These are phyloP conservation scores for Scaeva pyrastri DNA, from an alignment of 2,888 invertebrate species.

Conservation along the genomic window DNA sequence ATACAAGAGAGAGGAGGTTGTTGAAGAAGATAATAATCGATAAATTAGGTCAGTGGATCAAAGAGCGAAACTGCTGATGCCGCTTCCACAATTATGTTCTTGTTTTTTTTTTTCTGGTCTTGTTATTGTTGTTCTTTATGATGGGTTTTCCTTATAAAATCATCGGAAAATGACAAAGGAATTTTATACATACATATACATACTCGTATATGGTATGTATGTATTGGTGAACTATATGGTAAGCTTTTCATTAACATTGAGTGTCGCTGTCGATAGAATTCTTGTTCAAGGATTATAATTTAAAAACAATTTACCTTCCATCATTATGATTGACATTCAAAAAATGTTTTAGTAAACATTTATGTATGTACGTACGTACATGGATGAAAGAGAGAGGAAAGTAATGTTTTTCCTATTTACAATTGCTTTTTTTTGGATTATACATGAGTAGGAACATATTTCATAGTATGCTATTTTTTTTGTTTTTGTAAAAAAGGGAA, in stretches of 20 bases:
- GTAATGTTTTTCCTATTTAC: no score
- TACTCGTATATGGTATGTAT: no score
- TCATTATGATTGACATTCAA: background rate
- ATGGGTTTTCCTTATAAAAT: slow-evolving; percentile 3
- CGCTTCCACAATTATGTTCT: slow-evolving; percentile 25
- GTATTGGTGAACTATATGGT: no score
- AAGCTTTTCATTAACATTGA: slow-evolving; percentile 40
- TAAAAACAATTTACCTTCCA: background rate
- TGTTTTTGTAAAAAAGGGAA: no score
- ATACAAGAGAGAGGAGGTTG: background rate
- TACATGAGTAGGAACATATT: no score
- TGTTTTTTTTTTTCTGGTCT: background rate
- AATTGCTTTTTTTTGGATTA: no score
- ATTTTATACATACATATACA: background rate
- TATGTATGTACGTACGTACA: no score
- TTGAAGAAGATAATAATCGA: slow-evolving; percentile 66
- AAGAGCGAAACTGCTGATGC: slow-evolving; percentile 54
- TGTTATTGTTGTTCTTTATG: no score
- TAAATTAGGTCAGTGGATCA: slow-evolving; percentile 74
- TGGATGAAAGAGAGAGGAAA: no score
- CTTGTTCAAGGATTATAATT: background rate
- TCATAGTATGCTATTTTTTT: no score
- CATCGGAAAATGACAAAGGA: slow-evolving; percentile 22
- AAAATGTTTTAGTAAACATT: no score
- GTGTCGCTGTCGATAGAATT: background rate